These are phyloP conservation scores for Andrena trimmerana DNA, from an alignment of 2,888 invertebrate species.

Conservation along the genomic window DNA sequence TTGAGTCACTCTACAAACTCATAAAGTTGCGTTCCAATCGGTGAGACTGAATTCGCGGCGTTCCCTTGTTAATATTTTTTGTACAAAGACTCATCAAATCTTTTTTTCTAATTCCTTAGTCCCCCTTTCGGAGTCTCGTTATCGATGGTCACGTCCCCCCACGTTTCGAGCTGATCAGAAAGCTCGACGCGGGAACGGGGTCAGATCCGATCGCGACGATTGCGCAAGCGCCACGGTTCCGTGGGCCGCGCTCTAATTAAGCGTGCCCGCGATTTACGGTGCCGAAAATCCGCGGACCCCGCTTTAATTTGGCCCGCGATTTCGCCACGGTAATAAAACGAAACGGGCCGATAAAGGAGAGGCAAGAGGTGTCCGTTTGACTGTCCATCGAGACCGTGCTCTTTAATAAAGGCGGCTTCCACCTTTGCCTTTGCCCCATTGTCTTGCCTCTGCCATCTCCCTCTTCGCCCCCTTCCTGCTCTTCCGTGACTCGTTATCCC, in stretches of 20 bases:
- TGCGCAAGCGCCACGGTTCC: constrained; percentile 32
- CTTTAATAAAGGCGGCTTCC: constrained; percentile 80
- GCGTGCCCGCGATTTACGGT: constrained; percentile 55
- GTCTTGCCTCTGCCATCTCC: constrained; percentile 46
- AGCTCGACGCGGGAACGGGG: background rate
- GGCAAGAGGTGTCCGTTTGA: constrained; percentile 78
- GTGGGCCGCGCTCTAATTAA: constrained; percentile 59
- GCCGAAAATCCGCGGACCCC: constrained; percentile 63
- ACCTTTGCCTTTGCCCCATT: constrained; percentile 67
- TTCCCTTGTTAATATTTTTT: background rate
- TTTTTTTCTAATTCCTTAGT: background rate
- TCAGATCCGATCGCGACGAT: background rate
- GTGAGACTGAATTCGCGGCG: too few relatives aligned
- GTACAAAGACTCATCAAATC: background rate
- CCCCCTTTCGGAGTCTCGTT: background rate
- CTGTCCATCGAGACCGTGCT: constrained; percentile 75
- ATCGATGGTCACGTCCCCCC: too few relatives aligned
- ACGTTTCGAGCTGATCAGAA: too few relatives aligned
- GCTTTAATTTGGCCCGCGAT: constrained; percentile 71
- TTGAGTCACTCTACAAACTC: too few relatives aligned
- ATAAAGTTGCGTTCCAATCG: too few relatives aligned
- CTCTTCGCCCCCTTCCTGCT: constrained; percentile 38
- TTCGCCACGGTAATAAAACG: constrained; percentile 75
- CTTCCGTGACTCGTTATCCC: constrained; percentile 66
- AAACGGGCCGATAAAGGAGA: constrained; percentile 77